Evolutionary conservation across 2,888 invertebrate species (phyloP).

Genomic region (Acleris sparsana): DNA sequence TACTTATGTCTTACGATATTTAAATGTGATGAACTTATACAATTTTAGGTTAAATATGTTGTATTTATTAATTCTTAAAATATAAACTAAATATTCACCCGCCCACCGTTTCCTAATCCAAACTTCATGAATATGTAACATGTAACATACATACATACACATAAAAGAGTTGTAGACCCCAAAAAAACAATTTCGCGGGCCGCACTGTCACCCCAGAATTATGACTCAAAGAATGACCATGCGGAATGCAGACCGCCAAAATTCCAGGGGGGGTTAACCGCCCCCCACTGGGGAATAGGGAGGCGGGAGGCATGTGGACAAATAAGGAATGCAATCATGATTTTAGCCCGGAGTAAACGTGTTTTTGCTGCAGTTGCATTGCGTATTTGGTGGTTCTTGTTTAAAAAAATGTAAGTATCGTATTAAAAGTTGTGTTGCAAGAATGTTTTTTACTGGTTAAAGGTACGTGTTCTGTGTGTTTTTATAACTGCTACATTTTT

Average conservation of each 20-base stretch:
- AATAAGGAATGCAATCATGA: conserved; percentile 64
- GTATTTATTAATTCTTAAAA: no score
- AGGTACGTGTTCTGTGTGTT: no score
- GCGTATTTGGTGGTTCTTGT: background rate
- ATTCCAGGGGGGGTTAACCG: conserved; percentile 52
- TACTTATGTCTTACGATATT: no score
- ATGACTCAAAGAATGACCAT: conserved; percentile 78
- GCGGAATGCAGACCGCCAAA: conserved; percentile 72
- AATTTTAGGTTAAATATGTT: no score
- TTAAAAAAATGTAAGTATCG: background rate
- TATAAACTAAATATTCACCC: no score
- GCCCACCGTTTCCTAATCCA: background rate
- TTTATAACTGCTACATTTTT: no score
- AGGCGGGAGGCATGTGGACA: conserved; percentile 63
- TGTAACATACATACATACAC: background rate
- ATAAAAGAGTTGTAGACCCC: background rate
- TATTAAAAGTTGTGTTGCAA: no score
- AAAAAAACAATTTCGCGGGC: conserved; percentile 65
- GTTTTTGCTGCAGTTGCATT: conserved; percentile 32
- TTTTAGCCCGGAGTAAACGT: conserved; percentile 44
- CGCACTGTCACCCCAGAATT: conserved; percentile 60
- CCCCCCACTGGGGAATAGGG: conserved; percentile 40
- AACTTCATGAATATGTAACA: background rate
- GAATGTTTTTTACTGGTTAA: no score
- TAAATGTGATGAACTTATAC: no score